Base-by-base conservation (phyloP, 2,797 vertebrate species). In the Acanthurus tractus region DNA sequence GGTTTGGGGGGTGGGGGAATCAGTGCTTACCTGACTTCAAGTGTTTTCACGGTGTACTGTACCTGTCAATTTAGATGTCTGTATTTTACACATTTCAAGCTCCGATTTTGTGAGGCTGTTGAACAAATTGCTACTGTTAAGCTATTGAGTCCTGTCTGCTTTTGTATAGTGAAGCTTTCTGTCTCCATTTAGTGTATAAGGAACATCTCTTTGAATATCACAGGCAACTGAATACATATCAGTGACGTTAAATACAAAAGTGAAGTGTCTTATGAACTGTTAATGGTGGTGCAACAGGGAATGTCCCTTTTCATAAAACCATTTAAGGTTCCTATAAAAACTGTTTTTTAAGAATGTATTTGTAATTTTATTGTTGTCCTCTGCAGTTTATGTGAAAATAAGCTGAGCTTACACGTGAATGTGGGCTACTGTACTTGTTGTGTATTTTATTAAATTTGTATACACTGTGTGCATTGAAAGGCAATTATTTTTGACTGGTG, bases 381-480 rank as follows among this genome's bases (percentile, higher is more conserved):
- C 96, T 96, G 96, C 97, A 94, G 94, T 97, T 97, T 97, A 95
- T 96, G 97, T 98, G 97, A 96, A 97, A 98, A 97, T 97, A 97
- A 98, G 97, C 96, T 96, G 97, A 97, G 97, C 96, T 97, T 97
- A 97, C 97, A 95, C 94, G 97, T 98, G 97, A 97, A 97, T 97
- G 97, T 98, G 96, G 97, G 97, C 97, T 96, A 97, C 91, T 94
- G 92, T 94, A 93, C 83, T 88, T 96, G 96, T 98, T 97, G 97
- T 98, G 97, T 97, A 97, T 97, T 98, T 98, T 98, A 98, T 98
- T 98, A 98, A 98, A 98, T 98, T 98, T 98, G 97, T 98, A 98
- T 97, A 98, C 97, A 98, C 96, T 96, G 97, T 96, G 96, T 95
- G 95, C 96, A 96, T 96, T 40, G 96, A 96, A 95, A 96, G 96